Evolutionary conservation across 2,113 vertebrate species (phyloP), one percentile per base, ranked within the genome.

Genomic region (Aviceda subcristata): DNA sequence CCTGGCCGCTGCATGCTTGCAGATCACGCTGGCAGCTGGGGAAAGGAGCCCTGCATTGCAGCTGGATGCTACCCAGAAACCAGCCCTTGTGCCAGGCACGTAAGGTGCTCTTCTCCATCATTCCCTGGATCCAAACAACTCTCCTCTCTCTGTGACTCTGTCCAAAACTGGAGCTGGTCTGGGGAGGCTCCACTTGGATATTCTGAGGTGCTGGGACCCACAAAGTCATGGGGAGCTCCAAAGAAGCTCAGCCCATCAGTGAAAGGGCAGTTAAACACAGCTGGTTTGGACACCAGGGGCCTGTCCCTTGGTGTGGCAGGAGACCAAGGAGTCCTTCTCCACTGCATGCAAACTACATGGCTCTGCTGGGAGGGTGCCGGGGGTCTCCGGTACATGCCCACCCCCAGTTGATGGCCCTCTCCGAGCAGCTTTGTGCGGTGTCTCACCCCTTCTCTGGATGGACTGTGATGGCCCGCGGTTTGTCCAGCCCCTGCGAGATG

Each of bases 401-500:
- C 41, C 63, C 3, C 0, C 16, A 30, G 63, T 55, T 10, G 20
- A 30, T 6, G 13, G 9, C 46, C 64, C 53, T 22, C 13, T 17
- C 10, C 0, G 6, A 19, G 55, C 2, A 1, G 46, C 53, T 64
- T 12, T 27, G 14, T 32, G 50, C 0, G 0, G 30, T 5, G 4
- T 21, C 97, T 98, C 86, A 99, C 99, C 99, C 99, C 94, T 98
- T 99, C 94, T 99, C 99, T 0, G 99, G 99, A 94, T 99, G 99
- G 55, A 99, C 99, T 0, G 99, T 99, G 97, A 99, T 99, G 88
- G 99, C 99, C 38, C 99, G 98, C 10, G 99, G 99, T 94, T 99
- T 99, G 98, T 99, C 99, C 95, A 99, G 97, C 36, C 99, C 99
- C 96, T 99, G 99, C 0, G 99, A 99, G 96, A 99, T 99, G 94